phyloP scores from a whole-genome alignment of 2,113 vertebrate species.

The Ailurus styani region DNA sequence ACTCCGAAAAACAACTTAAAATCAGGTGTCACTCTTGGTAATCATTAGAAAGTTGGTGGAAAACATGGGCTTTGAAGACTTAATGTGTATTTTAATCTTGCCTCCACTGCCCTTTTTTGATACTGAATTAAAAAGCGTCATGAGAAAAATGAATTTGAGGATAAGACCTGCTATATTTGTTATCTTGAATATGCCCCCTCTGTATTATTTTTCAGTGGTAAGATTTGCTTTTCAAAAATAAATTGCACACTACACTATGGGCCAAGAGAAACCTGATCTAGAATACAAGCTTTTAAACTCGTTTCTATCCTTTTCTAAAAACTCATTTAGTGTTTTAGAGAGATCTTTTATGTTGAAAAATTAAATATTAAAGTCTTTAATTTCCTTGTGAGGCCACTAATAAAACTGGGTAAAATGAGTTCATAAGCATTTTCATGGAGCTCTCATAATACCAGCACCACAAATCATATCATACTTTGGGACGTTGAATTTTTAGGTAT shows the following conservation, averaged over 20 bases:
- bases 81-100: conserved; percentile 1
- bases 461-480: not conserved
- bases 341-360: conserved; percentile 41
- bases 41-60: not conserved
- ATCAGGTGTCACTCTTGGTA: not conserved
- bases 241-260: not conserved
- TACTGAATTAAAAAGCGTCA: not conserved
- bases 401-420: conserved; percentile 26
- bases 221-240: conserved; percentile 18
- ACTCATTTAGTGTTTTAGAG: not conserved
- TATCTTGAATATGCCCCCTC: not conserved
- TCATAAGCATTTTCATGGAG: conserved; percentile 29
- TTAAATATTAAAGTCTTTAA: conserved; percentile 41
- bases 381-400: conserved; percentile 19
- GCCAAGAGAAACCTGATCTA: not conserved
- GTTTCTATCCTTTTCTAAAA: not conserved
- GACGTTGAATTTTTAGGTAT: not conserved
- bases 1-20: not conserved
- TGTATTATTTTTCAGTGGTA: not conserved
- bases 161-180: not conserved
- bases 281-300: not conserved
- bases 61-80: not conserved
- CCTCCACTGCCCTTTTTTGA: not conserved
- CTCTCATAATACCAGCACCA: not conserved
- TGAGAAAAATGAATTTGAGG: not conserved